Conservation (phyloP, 2,888 invertebrate species). For the Galerucella pusilla region DNA sequence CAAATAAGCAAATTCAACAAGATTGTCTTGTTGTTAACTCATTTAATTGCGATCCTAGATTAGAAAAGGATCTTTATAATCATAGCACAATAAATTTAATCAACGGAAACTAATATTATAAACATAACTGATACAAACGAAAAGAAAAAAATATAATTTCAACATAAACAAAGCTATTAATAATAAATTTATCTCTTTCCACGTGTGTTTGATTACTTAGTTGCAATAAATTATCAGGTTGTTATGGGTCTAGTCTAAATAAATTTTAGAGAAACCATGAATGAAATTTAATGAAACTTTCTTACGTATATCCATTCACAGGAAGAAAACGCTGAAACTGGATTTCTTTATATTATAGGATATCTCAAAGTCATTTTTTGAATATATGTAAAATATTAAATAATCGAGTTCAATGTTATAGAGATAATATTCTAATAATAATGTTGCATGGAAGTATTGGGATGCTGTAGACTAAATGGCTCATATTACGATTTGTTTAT, state of each 20-base stretch:
- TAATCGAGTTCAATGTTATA: neutral
- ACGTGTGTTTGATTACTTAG: constrained; percentile 13
- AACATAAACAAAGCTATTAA: neutral
- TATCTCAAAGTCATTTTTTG: constrained; percentile 14
- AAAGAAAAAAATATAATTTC: neutral
- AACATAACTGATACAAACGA: neutral
- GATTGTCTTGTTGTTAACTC: no score
- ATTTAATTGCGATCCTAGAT: no score
- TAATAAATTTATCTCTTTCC: constrained; percentile 4
- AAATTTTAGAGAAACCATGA: constrained; percentile 3
- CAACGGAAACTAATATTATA: neutral
- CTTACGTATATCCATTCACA: neutral
- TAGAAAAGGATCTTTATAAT: no score
- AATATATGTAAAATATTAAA: neutral
- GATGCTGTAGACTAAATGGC: neutral
- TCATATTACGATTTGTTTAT: no score
- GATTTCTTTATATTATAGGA: neutral
- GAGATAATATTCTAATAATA: neutral
- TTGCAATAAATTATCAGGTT: constrained; percentile 20
- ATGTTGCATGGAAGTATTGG: neutral
- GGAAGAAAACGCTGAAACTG: neutral
- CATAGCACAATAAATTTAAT: neutral
- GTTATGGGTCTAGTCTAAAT: constrained; percentile 5
- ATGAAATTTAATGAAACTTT: neutral
- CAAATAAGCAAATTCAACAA: no score